phyloP scores from a whole-genome alignment of 2,797 vertebrate genomes.

The Peromyscus melanophrys region DNA sequence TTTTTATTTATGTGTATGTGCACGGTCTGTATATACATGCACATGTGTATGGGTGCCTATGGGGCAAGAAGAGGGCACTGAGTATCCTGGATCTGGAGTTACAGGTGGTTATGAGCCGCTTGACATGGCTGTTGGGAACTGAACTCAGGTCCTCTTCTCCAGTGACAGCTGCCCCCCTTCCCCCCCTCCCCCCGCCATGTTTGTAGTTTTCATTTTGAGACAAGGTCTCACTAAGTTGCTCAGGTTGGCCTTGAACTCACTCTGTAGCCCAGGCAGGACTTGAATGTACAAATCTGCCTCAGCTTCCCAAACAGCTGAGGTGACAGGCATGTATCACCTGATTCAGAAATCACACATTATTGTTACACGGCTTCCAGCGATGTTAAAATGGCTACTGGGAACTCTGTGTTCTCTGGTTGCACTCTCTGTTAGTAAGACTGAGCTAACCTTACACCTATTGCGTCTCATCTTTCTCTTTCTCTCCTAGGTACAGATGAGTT shows the following conservation, averaged over 20 bases:
- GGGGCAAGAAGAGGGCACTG: background rate
- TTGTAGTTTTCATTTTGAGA: constrained; percentile 2
- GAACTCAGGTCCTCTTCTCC: background rate
- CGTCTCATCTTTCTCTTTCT: constrained; percentile 24
- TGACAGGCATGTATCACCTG: background rate
- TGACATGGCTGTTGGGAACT: background rate
- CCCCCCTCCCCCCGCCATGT: background rate
- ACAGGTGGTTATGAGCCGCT: background rate
- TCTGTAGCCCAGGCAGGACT: background rate
- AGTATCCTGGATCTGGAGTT: background rate
- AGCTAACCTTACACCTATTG: background rate
- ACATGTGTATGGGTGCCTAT: background rate
- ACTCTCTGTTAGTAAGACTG: background rate
- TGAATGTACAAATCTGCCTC: background rate
- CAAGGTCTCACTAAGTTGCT: background rate
- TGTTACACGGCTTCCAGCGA: background rate
- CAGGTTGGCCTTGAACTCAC: background rate
- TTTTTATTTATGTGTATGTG: background rate
- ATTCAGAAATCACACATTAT: background rate
- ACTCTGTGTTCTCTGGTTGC: background rate
- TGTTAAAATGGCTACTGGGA: background rate
- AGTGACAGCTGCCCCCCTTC: no score
- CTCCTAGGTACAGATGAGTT: constrained; percentile 39
- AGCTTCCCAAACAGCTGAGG: background rate
- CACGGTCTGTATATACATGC: background rate